Evolutionary conservation across 2,888 invertebrate species (phyloP), one percentile per base, ranked within the genome.

Genomic region (Leptinotarsa peninsularis): DNA sequence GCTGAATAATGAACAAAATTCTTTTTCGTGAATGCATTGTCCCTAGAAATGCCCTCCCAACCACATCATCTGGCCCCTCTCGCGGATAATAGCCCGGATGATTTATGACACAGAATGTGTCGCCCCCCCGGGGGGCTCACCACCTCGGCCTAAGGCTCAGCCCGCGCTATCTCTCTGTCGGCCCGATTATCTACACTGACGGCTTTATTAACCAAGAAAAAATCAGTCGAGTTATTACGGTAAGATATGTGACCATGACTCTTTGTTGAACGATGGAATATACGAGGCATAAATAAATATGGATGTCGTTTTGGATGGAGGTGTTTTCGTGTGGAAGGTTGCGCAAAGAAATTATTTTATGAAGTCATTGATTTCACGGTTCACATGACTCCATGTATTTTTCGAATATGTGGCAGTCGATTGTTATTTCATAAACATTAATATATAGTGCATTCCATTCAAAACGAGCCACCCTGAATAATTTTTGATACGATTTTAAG

Each of bases 121-220:
- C 72, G 73, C 71, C 73, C 76, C 43, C 76, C 76, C 71, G 72
- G 71, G 73, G 76, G 76, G 73, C 66, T 58, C 60, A 74, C 71
- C 74, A 74, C 74, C 74, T 52, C 74, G 23, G 60, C 73, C 60
- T 67, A 49, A 58, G 66, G 66, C 67, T 67, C 75, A 67, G 67
- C 58, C 72, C 70, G 70, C 74, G 66, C 70, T 74, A 70, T 67
- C 74, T 67, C 74, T 74, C 71, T 52, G 52, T 72, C 71, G 75
- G 56, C 68, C 77, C 77, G 75, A 77, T 77, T 77, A 77, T 77
- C 75, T 73, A 52, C 72, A 71, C 67, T 77, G 77, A 77, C 77
- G 77, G 75, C 77, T 77, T 77, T 77, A 77, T 77, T 77, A 77
- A 68, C 75, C 70, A 69, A 73, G 67, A 71, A 73, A 77, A 74